Conservation (phyloP, 2,888 invertebrate genomes). For the Steinernema carpocapsae region DNA sequence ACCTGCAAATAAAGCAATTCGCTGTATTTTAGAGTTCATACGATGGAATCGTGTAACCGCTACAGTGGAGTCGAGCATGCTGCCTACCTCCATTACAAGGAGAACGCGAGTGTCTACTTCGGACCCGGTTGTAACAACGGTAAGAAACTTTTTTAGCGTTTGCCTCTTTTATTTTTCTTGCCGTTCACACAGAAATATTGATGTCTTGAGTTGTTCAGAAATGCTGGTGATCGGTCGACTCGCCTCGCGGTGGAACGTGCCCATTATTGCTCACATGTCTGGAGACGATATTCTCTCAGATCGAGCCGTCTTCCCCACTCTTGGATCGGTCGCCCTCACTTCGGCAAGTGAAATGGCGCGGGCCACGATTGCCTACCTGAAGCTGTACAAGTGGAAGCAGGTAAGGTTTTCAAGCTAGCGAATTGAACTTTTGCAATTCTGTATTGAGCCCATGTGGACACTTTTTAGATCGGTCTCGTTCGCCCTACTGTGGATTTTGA, state of each 20-base stretch:
- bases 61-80: constrained; percentile 67
- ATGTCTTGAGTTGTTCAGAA: constrained; percentile 49
- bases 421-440: neutral
- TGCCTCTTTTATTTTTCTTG: too few relatives aligned
- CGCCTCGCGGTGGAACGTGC: constrained; percentile 67
- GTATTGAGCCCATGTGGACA: neutral
- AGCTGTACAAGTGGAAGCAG: constrained; percentile 66
- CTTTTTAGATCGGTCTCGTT: constrained; percentile 60
- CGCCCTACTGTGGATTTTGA: constrained; percentile 58
- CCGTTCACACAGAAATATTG: neutral
- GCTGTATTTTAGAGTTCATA: constrained; percentile 54
- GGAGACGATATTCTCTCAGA: constrained; percentile 65
- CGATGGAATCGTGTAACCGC: constrained; percentile 65
- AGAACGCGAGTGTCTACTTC: constrained; percentile 66
- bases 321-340: constrained; percentile 66
- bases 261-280: constrained; percentile 67
- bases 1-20: neutral
- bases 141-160: too few relatives aligned
- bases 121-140: constrained; percentile 68
- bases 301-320: constrained; percentile 61
- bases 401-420: constrained; percentile 36
- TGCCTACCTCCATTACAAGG: constrained; percentile 65
- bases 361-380: constrained; percentile 60
- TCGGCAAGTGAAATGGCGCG: constrained; percentile 68
- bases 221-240: constrained; percentile 67